phyloP scores from a whole-genome alignment of 1,140 invertebrate species.

The Paraescarpia echinospica region DNA sequence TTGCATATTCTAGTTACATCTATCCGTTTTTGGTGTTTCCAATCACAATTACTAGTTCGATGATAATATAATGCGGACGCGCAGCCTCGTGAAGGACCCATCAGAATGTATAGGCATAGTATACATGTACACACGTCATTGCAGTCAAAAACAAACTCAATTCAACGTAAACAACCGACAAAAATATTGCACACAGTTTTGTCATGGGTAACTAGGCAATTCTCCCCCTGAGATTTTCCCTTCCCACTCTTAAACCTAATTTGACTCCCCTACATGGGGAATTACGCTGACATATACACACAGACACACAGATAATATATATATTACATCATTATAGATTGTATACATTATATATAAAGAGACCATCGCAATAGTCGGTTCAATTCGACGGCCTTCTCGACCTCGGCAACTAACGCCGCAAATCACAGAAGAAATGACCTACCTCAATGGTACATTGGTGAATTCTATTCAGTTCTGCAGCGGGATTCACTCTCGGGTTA shows the following conservation, averaged over 20 bases:
- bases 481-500: background rate
- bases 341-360: conserved; percentile 7
- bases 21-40: background rate
- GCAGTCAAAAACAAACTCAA: conserved; percentile 5
- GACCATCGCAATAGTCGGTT: background rate
- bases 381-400: background rate
- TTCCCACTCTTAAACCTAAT: background rate
- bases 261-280: background rate
- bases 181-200: conserved; percentile 1
- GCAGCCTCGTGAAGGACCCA: background rate
- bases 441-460: background rate
- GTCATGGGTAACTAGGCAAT: background rate
- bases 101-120: conserved; percentile 5
- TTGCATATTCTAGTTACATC: conserved; percentile 1
- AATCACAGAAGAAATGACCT: background rate
- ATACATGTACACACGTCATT: background rate
- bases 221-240: conserved; percentile 3
- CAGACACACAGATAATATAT: background rate
- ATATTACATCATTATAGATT: conserved; percentile 2
- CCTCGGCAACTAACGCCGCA: background rate
- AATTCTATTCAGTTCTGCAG: background rate
- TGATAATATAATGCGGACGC: conserved; percentile 5
- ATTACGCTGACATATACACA: background rate
- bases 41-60: background rate
- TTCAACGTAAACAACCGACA: background rate